phyloP scores from a whole-genome alignment of 2,797 vertebrate genomes.

The Schizopygopsis malacanthus region DNA sequence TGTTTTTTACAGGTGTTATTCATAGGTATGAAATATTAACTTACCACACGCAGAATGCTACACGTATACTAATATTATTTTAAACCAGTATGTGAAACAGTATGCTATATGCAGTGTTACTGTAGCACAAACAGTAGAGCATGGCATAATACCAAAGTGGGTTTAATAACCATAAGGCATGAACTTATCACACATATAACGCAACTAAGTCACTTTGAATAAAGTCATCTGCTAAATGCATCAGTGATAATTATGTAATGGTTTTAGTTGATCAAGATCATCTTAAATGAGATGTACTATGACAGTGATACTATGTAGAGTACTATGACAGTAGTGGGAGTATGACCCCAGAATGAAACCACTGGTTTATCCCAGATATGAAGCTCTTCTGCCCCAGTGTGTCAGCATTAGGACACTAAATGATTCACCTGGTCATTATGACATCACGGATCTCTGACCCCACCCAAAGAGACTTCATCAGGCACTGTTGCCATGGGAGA shows the following conservation, averaged over 20 bases:
- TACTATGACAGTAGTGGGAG: not conserved
- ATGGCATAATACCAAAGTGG: too few species aligned
- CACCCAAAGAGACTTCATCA: not conserved
- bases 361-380: not conserved
- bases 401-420: not conserved
- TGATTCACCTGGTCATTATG: constrained; percentile 41
- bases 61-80: too few species aligned
- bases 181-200: too few species aligned
- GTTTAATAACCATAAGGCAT: too few species aligned
- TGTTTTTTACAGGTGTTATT: too few species aligned
- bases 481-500: constrained; percentile 43
- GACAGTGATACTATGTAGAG: not conserved
- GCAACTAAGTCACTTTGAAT: too few species aligned
- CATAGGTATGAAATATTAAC: too few species aligned
- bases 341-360: not conserved
- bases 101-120: too few species aligned
- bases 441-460: constrained; percentile 30
- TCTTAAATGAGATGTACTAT: not conserved
- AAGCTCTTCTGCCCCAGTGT: not conserved
- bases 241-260: not conserved
- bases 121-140: too few species aligned
- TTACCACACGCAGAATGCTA: too few species aligned
- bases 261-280: not conserved
- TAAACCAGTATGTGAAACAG: too few species aligned
- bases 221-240: too few species aligned